Base-by-base conservation (phyloP, 1,140 invertebrate genomes). In the Trichonephila clavata region DNA sequence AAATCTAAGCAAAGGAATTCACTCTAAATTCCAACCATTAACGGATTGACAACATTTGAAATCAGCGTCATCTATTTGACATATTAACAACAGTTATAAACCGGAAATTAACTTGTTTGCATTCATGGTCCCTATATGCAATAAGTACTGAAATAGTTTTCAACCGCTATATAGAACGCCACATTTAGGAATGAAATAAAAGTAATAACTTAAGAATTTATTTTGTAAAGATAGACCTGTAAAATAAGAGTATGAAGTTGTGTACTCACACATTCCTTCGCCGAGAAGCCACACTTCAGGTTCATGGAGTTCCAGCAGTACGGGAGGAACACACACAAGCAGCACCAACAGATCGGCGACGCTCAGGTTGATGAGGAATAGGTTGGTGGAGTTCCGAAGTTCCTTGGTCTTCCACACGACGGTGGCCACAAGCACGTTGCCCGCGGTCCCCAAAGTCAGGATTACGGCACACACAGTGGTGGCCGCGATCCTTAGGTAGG, bases 381-480 rank as follows among this genome's bases (percentile, higher is more conserved):
- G 98, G 95, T 99, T 99, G 83, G 98, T 99, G 65, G 98, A 98
- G 96, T 98, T 99, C 94, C 98, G 96, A 97, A 99, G 98, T 95
- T 99, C 98, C 95, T 98, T 98, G 27, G 98, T 98, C 95, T 97
- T 97, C 94, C 98, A 97, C 81, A 99, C 98, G 63, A 99, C 98
- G 95, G 98, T 97, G 21, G 98, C 98, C 94, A 99, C 98, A 97
- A 99, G 97, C 77, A 98, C 96, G 95, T 99, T 99, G 27, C 98
- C 98, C 61, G 98, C 96, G 68, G 98, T 97, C 13, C n/a, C 98
- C 88, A 98, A 96, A 87, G 97, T 96, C 96, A 99, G 97, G 90
- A 99, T 98, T 80, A 97, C 96, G 94, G 97, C 97, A 95, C 98
- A 98, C 94, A 98, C 97, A 32, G 98, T 96, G 96, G 98, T 96